Evolutionary conservation across 2,888 invertebrate genomes (phyloP).

Genomic region (Mythimna pallens): DNA sequence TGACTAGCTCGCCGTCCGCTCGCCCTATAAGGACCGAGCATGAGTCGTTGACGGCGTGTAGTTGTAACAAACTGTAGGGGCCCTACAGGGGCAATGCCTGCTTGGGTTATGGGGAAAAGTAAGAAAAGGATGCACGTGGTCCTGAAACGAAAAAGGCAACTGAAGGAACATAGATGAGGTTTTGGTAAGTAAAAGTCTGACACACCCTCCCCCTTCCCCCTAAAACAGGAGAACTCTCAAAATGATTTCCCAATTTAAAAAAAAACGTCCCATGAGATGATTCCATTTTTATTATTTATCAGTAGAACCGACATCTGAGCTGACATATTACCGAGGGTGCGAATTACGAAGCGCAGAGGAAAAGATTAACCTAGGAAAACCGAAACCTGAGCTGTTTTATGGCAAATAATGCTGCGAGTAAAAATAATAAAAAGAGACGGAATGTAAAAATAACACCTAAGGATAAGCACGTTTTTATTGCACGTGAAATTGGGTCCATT

Average conservation of each 20-base stretch:
- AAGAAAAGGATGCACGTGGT: too few species aligned
- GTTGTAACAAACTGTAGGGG: too few species aligned
- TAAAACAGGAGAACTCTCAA: too few species aligned
- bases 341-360: background rate
- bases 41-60: too few species aligned
- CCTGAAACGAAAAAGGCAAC: too few species aligned
- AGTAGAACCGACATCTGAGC: background rate
- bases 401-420: background rate
- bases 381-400: background rate
- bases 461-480: conserved; percentile 36
- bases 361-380: conserved; percentile 1
- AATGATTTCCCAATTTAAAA: background rate
- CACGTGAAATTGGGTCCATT: conserved; percentile 16
- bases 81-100: too few species aligned
- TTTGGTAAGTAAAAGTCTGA: too few species aligned
- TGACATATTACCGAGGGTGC: background rate
- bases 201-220: too few species aligned
- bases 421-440: conserved; percentile 18
- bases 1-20: too few species aligned
- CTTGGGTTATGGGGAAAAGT: too few species aligned
- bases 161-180: too few species aligned
- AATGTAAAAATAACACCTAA: conserved; percentile 3
- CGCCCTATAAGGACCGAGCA: too few species aligned
- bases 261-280: background rate
- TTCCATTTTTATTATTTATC: background rate